Conservation (phyloP, 1,140 invertebrate genomes). For the Harpegnathos saltator region DNA sequence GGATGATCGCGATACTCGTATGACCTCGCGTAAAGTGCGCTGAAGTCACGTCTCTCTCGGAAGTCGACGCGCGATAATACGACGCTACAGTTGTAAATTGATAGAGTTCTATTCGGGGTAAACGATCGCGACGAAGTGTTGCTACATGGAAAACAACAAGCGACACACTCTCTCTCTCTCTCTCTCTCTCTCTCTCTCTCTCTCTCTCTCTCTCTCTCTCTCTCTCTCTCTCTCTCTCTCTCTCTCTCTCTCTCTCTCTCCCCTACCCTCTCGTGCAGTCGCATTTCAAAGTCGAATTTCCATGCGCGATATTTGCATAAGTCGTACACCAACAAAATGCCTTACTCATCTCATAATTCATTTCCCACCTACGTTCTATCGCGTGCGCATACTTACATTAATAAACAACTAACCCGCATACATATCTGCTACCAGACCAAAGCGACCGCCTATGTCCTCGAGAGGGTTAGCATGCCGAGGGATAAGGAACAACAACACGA, state of each 20-base stretch:
- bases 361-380: slow-evolving; percentile 38
- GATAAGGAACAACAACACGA: slow-evolving; percentile 11
- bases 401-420: slow-evolving; percentile 8
- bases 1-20: slow-evolving; percentile 13
- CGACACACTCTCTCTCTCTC: too few relatives aligned
- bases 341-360: slow-evolving; percentile 51
- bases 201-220: too few relatives aligned
- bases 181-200: too few relatives aligned
- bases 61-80: background rate
- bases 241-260: too few relatives aligned
- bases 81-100: too few relatives aligned
- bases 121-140: background rate
- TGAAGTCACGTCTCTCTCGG: background rate
- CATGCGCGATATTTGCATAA: too few relatives aligned
- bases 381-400: slow-evolving; percentile 25
- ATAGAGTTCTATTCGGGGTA: too few relatives aligned
- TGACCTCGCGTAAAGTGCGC: background rate
- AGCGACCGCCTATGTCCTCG: background rate
- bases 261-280: background rate
- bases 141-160: background rate
- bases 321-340: slow-evolving; percentile 30
- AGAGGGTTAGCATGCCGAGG: background rate
- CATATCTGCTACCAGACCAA: background rate
- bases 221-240: too few relatives aligned
- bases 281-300: too few relatives aligned